Conservation (phyloP, 2,113 vertebrate species). For the Anguilla japonica region DNA sequence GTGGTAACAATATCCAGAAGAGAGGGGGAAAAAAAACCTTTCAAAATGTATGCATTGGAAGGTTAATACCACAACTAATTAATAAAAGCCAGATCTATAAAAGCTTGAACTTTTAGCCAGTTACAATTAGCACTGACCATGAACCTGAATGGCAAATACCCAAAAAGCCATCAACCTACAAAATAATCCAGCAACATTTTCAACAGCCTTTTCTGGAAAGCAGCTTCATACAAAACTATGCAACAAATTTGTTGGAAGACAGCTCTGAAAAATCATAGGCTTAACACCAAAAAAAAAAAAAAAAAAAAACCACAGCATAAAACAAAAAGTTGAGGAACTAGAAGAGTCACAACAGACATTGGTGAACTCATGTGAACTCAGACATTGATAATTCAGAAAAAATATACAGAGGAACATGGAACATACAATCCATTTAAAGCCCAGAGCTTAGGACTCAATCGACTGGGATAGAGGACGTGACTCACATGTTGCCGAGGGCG, state of each 20-base stretch:
- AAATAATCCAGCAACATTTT: too few species aligned
- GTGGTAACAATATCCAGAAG: not conserved
- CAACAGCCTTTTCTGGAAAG: not conserved
- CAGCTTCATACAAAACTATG: not conserved
- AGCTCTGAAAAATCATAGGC: not conserved
- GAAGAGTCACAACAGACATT: too few species aligned
- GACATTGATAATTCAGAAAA: not conserved
- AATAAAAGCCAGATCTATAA: too few species aligned
- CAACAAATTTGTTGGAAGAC: too few species aligned
- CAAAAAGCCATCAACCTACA: too few species aligned
- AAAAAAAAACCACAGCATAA: not conserved
- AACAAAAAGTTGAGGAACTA: not conserved
- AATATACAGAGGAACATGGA: not conserved
- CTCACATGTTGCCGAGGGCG: slow-evolving; percentile 96
- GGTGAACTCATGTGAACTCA: not conserved
- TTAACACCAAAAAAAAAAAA: not conserved
- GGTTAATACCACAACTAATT: not conserved
- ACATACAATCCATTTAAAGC: not conserved
- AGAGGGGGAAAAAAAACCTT: not conserved
- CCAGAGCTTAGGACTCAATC: not conserved
- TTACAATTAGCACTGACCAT: too few species aligned
- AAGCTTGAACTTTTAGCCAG: not conserved
- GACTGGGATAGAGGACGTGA: slow-evolving; percentile 35
- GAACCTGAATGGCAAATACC: too few species aligned
- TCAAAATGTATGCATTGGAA: not conserved